phyloP scores from a whole-genome alignment of 2,113 vertebrate species.

The Hystrix brachyura region DNA sequence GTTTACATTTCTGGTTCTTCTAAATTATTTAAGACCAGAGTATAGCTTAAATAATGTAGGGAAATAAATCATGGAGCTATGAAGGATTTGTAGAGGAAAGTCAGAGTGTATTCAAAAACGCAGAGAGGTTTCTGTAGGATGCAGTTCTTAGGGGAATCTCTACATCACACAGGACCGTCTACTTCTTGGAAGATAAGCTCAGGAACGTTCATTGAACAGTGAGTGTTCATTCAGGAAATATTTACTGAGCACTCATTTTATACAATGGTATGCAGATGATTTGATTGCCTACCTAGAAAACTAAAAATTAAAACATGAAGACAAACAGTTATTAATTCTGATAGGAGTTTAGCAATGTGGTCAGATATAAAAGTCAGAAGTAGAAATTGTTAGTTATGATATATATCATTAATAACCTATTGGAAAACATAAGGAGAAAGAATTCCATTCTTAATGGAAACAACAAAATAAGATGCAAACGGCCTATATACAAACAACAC shows the following conservation, averaged over 20 bases:
- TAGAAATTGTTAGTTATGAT: not conserved
- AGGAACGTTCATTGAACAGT: not conserved
- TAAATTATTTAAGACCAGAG: slow-evolving; percentile 43
- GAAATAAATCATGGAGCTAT: not conserved
- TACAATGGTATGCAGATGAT: not conserved
- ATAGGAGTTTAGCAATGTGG: not conserved
- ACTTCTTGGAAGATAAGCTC: not conserved
- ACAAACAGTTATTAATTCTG: not conserved
- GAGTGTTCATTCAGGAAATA: not conserved
- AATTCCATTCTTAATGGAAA: not conserved
- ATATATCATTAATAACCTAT: not conserved
- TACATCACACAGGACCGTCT: not conserved
- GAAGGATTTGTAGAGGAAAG: not conserved
- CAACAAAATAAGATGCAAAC: not conserved
- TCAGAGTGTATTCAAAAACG: not conserved
- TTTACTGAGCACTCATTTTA: not conserved
- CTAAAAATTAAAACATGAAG: not conserved
- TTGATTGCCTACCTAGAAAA: slow-evolving; percentile 4
- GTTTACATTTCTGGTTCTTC: slow-evolving; percentile 8
- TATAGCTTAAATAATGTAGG: not conserved
- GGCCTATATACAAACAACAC: not conserved
- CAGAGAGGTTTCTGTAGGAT: not conserved
- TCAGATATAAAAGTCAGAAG: not conserved
- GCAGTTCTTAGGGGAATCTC: not conserved
- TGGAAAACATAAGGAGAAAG: not conserved